Conservation (phyloP, 1,140 invertebrate genomes). For the Drosophila repleta region DNA sequence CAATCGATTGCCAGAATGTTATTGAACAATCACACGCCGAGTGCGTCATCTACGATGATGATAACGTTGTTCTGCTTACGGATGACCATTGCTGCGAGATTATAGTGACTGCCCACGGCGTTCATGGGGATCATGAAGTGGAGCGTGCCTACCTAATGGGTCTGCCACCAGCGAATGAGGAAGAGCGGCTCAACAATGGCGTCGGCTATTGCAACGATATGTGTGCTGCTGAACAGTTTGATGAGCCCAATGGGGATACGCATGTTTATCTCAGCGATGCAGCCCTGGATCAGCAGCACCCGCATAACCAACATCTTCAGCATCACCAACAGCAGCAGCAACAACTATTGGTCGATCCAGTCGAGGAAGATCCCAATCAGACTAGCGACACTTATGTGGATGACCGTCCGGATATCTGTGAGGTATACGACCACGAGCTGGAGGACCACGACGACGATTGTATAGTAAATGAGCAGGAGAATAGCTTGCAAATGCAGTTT, state of each 20-base stretch:
- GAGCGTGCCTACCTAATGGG: slow-evolving; percentile 48
- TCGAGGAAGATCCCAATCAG: slow-evolving; percentile 49
- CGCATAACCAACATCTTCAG: neutral
- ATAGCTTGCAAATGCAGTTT: slow-evolving; percentile 8
- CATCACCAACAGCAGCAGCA: slow-evolving; percentile 18
- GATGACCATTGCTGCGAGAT: slow-evolving; percentile 70
- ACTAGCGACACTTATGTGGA: slow-evolving; percentile 48
- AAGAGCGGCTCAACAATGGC: slow-evolving; percentile 39
- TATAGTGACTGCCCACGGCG: slow-evolving; percentile 55
- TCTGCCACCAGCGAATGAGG: slow-evolving; percentile 8
- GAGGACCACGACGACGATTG: slow-evolving; percentile 65
- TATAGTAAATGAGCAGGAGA: slow-evolving; percentile 6
- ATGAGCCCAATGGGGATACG: slow-evolving; percentile 10
- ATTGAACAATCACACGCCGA: neutral
- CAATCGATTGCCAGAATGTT: neutral
- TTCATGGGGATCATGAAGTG: slow-evolving; percentile 54
- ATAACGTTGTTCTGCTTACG: slow-evolving; percentile 56
- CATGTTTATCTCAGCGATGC: slow-evolving; percentile 69
- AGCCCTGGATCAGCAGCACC: slow-evolving; percentile 45
- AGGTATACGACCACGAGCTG: slow-evolving; percentile 65
- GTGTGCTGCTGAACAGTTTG: slow-evolving; percentile 21
- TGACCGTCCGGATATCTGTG: slow-evolving; percentile 61
- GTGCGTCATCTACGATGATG: slow-evolving; percentile 63
- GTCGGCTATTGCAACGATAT: slow-evolving; percentile 35
- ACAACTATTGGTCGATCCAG: slow-evolving; percentile 27